Evolutionary conservation across 2,888 invertebrate species (phyloP).

Genomic region (Sphinx pinastri): DNA sequence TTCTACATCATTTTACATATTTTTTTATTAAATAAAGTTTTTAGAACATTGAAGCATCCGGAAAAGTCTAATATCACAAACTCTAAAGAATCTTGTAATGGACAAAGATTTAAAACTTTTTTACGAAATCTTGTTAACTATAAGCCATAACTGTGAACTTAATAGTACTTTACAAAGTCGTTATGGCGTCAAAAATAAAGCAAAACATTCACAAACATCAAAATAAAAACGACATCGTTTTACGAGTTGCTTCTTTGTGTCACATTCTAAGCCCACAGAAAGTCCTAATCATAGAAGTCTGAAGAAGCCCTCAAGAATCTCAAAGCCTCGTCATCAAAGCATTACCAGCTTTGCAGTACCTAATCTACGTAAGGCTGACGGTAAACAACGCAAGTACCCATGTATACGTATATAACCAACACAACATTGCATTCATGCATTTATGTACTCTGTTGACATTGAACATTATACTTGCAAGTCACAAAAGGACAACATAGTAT

Average conservation of each 20-base stretch:
- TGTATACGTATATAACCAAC: slow-evolving; percentile 58
- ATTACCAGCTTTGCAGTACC: slow-evolving; percentile 38
- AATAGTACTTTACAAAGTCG: slow-evolving; percentile 4
- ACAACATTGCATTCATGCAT: slow-evolving; percentile 74
- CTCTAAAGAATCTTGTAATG: not conserved
- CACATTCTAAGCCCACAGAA: no score
- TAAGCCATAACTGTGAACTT: not conserved
- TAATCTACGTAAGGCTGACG: slow-evolving; percentile 22
- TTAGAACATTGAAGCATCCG: no score
- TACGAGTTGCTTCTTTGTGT: no score
- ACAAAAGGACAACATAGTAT: not conserved
- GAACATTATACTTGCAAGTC: slow-evolving; percentile 30
- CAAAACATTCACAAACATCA: no score
- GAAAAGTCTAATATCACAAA: not conserved
- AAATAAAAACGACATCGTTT: no score
- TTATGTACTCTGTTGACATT: slow-evolving; percentile 57
- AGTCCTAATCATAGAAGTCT: not conserved
- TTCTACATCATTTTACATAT: not conserved
- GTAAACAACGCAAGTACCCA: slow-evolving; percentile 42
- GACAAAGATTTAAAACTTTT: not conserved
- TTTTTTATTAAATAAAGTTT: no score
- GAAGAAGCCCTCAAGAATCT: slow-evolving; percentile 16
- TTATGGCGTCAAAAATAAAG: not conserved
- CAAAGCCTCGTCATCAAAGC: slow-evolving; percentile 19
- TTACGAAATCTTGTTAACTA: not conserved